These are phyloP conservation scores for Amphipyra berbera DNA, from an alignment of 2,888 invertebrate genomes.

Conservation along the genomic window DNA sequence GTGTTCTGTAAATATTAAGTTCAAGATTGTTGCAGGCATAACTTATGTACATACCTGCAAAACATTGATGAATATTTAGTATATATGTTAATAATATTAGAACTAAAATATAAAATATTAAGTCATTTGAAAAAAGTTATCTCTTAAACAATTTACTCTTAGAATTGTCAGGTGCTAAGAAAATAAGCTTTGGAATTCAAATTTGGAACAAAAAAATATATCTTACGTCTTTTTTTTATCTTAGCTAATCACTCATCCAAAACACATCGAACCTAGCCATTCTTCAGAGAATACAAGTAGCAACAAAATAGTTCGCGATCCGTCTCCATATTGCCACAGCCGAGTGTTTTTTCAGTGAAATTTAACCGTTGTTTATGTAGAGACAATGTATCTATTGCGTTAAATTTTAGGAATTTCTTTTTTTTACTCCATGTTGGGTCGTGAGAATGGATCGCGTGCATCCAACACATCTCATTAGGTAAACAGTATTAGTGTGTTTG, in stretches of 20 bases:
- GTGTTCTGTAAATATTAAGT: constrained; percentile 14
- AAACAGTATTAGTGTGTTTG: constrained; percentile 82
- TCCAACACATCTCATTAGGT: constrained; percentile 82
- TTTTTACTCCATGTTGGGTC: constrained; percentile 80
- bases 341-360: constrained; percentile 74
- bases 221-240: too few species aligned
- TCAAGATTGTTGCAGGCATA: too few species aligned
- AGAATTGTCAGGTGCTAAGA: too few species aligned
- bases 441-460: constrained; percentile 86
- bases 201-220: too few species aligned
- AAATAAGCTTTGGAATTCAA: too few species aligned
- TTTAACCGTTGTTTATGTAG: constrained; percentile 84
- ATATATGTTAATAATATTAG: too few species aligned
- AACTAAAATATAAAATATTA: too few species aligned
- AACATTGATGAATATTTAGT: too few species aligned
- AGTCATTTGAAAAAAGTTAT: too few species aligned
- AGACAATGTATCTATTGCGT: constrained; percentile 87
- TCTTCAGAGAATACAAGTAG: neutral
- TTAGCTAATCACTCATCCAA: neutral
- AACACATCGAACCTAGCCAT: neutral
- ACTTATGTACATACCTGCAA: too few species aligned
- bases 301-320: constrained; percentile 34
- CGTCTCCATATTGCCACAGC: constrained; percentile 65
- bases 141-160: too few species aligned
- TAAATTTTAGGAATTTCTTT: constrained; percentile 80